These are phyloP conservation scores for Parnassius glacialis DNA, from an alignment of 2,888 invertebrate genomes.

Conservation along the genomic window DNA sequence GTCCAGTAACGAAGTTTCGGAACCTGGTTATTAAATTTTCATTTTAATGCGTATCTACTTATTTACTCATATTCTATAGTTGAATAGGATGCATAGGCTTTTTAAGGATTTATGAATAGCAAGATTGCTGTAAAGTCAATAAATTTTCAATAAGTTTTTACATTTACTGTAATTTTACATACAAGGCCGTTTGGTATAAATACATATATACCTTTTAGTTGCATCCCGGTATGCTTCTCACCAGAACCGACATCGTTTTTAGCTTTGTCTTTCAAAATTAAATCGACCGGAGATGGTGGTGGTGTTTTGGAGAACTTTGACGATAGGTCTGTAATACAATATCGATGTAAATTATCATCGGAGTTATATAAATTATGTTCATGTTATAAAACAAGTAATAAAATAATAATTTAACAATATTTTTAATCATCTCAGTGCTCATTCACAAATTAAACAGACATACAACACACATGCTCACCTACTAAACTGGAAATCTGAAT, in stretches of 20 bases:
- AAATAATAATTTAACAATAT: too few relatives aligned
- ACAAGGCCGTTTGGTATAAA: conserved; percentile 10
- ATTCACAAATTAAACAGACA: too few relatives aligned
- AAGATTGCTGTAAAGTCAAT: background rate
- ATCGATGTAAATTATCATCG: too few relatives aligned
- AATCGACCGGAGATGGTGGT: conserved; percentile 86
- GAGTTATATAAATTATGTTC: too few relatives aligned
- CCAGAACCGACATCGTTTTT: conserved; percentile 61
- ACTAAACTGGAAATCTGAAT: too few relatives aligned
- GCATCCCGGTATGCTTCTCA: conserved; percentile 69
- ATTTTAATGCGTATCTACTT: conserved; percentile 1
- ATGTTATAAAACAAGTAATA: too few relatives aligned
- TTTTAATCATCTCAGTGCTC: too few relatives aligned
- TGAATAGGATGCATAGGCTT: too few relatives aligned
- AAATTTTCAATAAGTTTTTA: background rate
- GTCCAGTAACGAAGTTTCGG: conserved; percentile 74
- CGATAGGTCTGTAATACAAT: conserved; percentile 76
- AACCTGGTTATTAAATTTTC: conserved; percentile 51
- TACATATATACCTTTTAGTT: conserved; percentile 64
- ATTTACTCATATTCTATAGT: too few relatives aligned
- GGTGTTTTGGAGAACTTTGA: conserved; percentile 85
- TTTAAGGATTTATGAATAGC: background rate
- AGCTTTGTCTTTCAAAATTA: conserved; percentile 75
- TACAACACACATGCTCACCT: too few relatives aligned
- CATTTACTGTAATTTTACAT: background rate